A percentile compares a stretch with the other conserved stretches of the same genome.
These are phyloP conservation scores for Delichon dasypus DNA, from an alignment of 2,797 vertebrate species.

Conservation along the genomic window DNA sequence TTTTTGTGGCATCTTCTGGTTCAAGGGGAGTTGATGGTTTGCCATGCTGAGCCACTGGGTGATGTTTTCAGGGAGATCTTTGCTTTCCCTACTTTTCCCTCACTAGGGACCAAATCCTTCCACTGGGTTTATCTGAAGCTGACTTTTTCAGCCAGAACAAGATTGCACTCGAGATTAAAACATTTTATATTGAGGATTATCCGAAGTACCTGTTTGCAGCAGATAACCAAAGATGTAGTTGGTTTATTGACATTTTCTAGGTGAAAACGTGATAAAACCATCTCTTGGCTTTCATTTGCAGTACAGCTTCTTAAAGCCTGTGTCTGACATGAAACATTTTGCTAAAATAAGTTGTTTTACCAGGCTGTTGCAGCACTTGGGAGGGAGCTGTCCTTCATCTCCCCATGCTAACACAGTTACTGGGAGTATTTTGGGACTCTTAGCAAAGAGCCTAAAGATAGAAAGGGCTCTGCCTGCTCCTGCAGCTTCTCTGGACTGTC, in stretches of 20 bases:
- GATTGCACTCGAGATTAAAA: background rate
- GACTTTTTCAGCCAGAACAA: background rate
- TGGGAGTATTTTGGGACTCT: slow-evolving; percentile 52
- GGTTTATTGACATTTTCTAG: background rate
- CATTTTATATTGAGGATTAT: background rate
- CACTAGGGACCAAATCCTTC: background rate
- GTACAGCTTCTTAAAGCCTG: background rate
- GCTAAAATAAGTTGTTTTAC: background rate
- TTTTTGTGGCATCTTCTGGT: background rate
- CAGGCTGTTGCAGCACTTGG: background rate
- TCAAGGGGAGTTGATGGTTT: background rate
- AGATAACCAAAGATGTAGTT: background rate
- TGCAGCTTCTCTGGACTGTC: background rate
- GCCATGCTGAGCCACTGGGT: background rate
- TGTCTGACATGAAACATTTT: background rate
- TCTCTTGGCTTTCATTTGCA: background rate
- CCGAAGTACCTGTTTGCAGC: background rate
- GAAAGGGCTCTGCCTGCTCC: background rate
- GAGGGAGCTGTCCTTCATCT: slow-evolving; percentile 8
- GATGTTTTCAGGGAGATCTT: background rate
- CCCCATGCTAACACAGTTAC: background rate
- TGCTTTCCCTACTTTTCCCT: background rate
- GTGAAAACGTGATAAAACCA: background rate
- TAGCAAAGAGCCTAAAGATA: slow-evolving; percentile 56
- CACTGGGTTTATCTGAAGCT: background rate